A percentile compares a stretch with the other conserved stretches of the same genome.
Conservation (phyloP, 2,113 vertebrate species). For the Periophthalmus modestus region DNA sequence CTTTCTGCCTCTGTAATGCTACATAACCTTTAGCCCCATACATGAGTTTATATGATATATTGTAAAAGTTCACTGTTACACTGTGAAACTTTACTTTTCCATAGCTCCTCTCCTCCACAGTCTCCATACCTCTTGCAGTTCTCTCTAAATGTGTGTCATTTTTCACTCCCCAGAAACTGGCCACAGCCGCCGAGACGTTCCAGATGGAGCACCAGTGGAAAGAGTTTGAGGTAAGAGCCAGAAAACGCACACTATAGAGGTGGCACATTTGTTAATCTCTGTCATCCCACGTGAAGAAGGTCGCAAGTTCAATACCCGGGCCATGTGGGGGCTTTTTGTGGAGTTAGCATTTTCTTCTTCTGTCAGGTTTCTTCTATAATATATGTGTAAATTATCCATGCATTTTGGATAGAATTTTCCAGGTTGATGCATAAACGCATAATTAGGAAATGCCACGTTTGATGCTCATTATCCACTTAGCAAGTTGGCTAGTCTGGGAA, state of each 20-base stretch:
- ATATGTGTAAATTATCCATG: no score
- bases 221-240: slow-evolving; percentile 86
- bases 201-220: slow-evolving; percentile 91
- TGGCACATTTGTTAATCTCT: background rate
- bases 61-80: background rate
- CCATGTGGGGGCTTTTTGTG: background rate
- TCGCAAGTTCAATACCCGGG: background rate
- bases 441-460: no score
- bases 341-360: background rate
- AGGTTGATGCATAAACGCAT: no score
- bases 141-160: slow-evolving; percentile 39
- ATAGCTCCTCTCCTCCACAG: slow-evolving; percentile 26
- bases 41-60: background rate
- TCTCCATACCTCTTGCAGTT: slow-evolving; percentile 8
- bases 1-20: no score
- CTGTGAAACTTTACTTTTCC: slow-evolving; percentile 30
- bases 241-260: background rate
- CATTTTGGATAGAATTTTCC: no score
- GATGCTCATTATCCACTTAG: no score
- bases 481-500: no score
- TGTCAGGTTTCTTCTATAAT: background rate
- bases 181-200: slow-evolving; percentile 88
- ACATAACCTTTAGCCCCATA: background rate
- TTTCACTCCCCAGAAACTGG: slow-evolving; percentile 84
- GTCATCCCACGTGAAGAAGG: background rate